Conservation (phyloP, 2,797 vertebrate species). For the Lepilemur septentrionalis region DNA sequence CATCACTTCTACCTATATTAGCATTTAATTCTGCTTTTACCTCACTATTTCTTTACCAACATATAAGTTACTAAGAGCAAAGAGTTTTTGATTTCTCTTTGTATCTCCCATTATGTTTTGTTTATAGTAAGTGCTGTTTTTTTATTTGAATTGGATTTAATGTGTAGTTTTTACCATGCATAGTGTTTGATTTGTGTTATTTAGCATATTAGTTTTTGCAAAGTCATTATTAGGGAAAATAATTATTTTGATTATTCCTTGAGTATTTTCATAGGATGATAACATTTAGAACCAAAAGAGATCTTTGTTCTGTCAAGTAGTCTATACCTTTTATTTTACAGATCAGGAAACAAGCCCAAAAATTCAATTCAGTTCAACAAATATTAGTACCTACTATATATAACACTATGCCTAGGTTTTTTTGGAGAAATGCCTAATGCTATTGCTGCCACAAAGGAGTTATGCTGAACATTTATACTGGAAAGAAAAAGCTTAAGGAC, state of each 20-base stretch:
- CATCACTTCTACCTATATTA: background rate
- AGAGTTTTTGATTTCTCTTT: background rate
- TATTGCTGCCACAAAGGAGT: background rate
- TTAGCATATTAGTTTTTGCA: background rate
- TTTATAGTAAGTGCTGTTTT: background rate
- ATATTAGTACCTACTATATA: background rate
- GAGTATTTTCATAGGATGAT: slow-evolving; percentile 22
- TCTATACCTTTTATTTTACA: slow-evolving; percentile 42
- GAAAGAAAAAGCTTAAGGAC: background rate
- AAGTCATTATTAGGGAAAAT: background rate
- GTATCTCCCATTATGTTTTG: background rate
- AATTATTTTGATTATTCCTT: background rate
- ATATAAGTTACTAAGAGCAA: background rate
- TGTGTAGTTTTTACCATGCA: background rate
- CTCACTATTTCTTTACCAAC: background rate
- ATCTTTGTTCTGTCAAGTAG: slow-evolving; percentile 43
- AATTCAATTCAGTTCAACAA: slow-evolving; percentile 34
- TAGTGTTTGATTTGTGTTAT: slow-evolving; percentile 22
- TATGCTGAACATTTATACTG: background rate
- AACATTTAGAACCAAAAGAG: slow-evolving; percentile 38
- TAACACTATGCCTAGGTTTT: background rate
- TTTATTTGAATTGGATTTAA: slow-evolving; percentile 7
- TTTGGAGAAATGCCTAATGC: background rate
- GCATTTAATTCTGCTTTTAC: background rate
- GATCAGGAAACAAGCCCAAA: slow-evolving; percentile 13